Evolutionary conservation across 2,797 vertebrate species (phyloP), one percentile per base, ranked within the genome.

Genomic region (Pangasius djambal): DNA sequence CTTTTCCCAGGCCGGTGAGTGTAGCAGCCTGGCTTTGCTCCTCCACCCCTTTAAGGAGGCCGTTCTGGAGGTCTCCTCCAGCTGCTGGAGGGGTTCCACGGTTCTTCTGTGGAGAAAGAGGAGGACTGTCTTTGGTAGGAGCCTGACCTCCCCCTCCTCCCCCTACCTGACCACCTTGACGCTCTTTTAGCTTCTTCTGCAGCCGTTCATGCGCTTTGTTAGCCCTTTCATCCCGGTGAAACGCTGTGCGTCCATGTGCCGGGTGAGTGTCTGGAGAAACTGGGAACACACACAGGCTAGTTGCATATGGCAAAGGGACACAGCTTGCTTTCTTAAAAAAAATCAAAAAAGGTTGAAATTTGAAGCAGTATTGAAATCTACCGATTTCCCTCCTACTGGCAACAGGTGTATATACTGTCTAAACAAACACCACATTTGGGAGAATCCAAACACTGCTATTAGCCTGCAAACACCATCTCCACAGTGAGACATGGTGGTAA

Each of bases 121-220:
- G 98, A 55, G 98, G 98, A 93, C 98, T 99, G 93, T 99, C 98
- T 93, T 97, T 98, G 90, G 95, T 89, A 90, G 97, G 97, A 83
- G 96, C 97, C 89, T 96, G 94, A 40, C 89, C 90, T 31, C 97
- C 83, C 93, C 59, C 78, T 82, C 92, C 93, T 82, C 93, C 93
- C 92, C 94, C 96, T 89, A 94, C 96, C 94, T 93, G 91, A 12
- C 94, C 95, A 72, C 94, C 95, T 88, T 99, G 98, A 31, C 98
- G 95, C 74, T 99, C 98, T 94, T 99, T 99, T 88, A 99, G 95
- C 91, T 99, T 99, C 93, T 99, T 99, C 94, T 99, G 98, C 90
- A 99, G 95, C 67, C 98, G 97, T 93, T 99, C 98, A 0, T 98
- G 97, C 0, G 97, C 98, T 97, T 99, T 99, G 95, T 94, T 98